Evolutionary conservation across 2,797 vertebrate species (phyloP), one percentile per base, ranked within the genome.

Genomic region (Notolepis coatsorum): DNA sequence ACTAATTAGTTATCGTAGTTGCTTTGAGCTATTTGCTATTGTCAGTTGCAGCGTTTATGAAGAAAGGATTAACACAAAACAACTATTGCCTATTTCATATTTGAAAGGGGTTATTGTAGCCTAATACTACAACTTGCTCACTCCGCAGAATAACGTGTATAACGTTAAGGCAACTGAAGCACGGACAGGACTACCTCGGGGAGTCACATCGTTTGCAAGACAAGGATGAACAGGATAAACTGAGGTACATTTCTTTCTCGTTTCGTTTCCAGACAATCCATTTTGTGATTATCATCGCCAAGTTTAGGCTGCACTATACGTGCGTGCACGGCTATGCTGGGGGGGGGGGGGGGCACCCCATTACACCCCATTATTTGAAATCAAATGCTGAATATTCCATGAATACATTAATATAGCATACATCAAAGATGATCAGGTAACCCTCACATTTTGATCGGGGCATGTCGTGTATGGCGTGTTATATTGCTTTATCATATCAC

Each of bases 211-310:
- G 51, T 52, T 41, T 37, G n/a, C 7, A 13, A 45, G n/a, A 54
- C 58, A 2, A 67, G 53, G 68, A 77, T 67, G 73, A 80, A 55
- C 71, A 2, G 53, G 49, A 80, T 35, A 47, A 62, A 65, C 68
- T 71, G 75, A 89, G 85, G 88, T 89, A 88, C 10, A 69, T 2
- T 1, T 28, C 38, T n/a, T 31, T 1, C 67, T 52, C 15, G 3
- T 2, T 30, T 21, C 10, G 31, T 35, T 52, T 35, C 39, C 37
- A n/a, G 12, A 60, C 49, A 20, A 46, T 45, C 38, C 39, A 72
- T 69, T 64, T 67, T 61, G 47, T 41, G 66, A 47, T 78, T 72
- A 62, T 61, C 58, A 48, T 46, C 57, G 61, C 61, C 71, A 84
- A 89, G 80, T 89, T 88, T 73, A 69, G 62, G 58, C 73, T 35